These are phyloP conservation scores for Agrochola lota DNA, from an alignment of 2,888 invertebrate species.

Conservation along the genomic window DNA sequence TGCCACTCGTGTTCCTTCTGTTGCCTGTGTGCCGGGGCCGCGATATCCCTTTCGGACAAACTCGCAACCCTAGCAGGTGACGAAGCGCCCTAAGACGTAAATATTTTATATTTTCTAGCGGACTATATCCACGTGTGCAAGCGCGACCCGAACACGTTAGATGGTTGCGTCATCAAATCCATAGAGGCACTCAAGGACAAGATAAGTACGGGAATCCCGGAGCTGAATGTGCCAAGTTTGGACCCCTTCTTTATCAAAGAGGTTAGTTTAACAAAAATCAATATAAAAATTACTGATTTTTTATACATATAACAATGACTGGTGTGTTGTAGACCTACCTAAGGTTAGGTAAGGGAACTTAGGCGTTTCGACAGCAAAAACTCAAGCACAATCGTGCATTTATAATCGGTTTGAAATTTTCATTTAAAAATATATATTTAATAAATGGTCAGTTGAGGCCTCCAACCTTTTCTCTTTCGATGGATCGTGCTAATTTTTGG, in stretches of 20 bases:
- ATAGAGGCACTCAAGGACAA: conserved; percentile 91
- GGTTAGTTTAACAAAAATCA: conserved; percentile 75
- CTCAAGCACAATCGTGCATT: too few relatives aligned
- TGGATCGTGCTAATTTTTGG: neutral
- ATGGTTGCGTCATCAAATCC: conserved; percentile 91
- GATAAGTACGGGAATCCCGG: conserved; percentile 92
- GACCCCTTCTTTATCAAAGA: conserved; percentile 93
- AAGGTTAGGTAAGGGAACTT: too few relatives aligned
- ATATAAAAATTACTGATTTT: neutral
- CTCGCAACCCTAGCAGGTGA: too few relatives aligned
- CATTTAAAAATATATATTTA: too few relatives aligned
- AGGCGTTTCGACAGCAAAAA: neutral
- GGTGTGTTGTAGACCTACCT: neutral
- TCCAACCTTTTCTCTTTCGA: neutral
- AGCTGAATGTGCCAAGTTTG: conserved; percentile 92
- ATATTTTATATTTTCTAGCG: conserved; percentile 85
- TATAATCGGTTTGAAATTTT: too few relatives aligned
- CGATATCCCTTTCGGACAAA: too few relatives aligned
- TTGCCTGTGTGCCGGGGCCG: too few relatives aligned
- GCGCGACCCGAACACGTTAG: conserved; percentile 91
- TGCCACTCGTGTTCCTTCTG: too few relatives aligned
- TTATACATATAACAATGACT: neutral
- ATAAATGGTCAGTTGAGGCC: neutral
- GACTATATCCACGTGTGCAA: conserved; percentile 92
- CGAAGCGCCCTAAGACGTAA: neutral